Evolutionary conservation across 2,797 vertebrate species (phyloP).

Genomic region (Jordanella pulchra): DNA sequence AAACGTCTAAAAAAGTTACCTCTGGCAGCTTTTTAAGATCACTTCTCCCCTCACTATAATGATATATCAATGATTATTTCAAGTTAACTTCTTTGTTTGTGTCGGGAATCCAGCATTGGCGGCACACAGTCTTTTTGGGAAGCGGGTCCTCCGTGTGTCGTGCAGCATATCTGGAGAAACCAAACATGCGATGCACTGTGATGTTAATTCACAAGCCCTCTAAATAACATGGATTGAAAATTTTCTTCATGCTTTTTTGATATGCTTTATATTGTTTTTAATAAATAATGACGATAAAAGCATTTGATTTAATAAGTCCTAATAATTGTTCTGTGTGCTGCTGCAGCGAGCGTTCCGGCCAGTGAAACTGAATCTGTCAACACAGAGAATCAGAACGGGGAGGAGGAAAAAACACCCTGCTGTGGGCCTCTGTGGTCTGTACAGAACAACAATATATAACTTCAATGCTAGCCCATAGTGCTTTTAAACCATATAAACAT

Average conservation of each 20-base stretch:
- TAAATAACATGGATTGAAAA: not conserved
- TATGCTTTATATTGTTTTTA: not conserved
- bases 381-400: constrained; percentile 91
- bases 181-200: too few relatives aligned
- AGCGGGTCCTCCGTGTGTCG: too few relatives aligned
- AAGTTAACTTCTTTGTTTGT: too few relatives aligned
- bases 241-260: not conserved
- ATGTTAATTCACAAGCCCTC: not conserved
- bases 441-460: constrained; percentile 7
- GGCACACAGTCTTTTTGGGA: too few relatives aligned
- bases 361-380: constrained; percentile 97
- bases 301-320: constrained; percentile 16
- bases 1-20: too few relatives aligned
- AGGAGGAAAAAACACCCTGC: constrained; percentile 87
- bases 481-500: not conserved
- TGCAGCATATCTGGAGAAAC: too few relatives aligned
- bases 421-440: constrained; percentile 93
- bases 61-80: too few relatives aligned
- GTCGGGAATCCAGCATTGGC: too few relatives aligned
- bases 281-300: not conserved
- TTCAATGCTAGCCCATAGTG: not conserved
- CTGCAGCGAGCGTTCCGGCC: constrained; percentile 91
- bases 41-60: too few relatives aligned
- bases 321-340: constrained; percentile 46
- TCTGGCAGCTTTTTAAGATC: too few relatives aligned